Evolutionary conservation across 1,140 invertebrate species (phyloP), one percentile per base, ranked within the genome.

Genomic region (Aphaenogaster floridana): DNA sequence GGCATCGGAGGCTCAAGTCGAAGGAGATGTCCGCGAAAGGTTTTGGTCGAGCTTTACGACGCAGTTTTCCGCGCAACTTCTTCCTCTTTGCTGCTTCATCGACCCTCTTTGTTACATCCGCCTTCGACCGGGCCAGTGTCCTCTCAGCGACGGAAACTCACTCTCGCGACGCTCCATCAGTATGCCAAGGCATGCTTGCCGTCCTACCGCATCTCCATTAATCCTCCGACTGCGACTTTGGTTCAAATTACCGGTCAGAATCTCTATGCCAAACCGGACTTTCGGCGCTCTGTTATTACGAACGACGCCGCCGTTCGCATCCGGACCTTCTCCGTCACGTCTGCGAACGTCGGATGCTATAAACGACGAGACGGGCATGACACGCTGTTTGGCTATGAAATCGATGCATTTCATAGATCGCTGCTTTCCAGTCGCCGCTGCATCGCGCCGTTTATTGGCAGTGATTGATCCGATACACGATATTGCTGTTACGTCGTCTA

Each of bases 331-430:
- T 39, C 54, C 54, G 42, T 76, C 69, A 84, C 80, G 69, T 76
- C 69, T 61, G 39, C 28, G 28, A 84, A 76, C 54, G 69, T 74
- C 80, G 80, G 80, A 74, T 84, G 80, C 69, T 84, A 84, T 74
- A 84, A 84, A 84, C 68, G 80, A 76, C 50, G 78, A 71, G 69
- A 63, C 69, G 80, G 57, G 52, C 80, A 59, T 74, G 68, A 74
- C 80, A 61, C 69, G 80, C 80, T 76, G 80, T 84, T 84, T 84
- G 69, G 69, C 57, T 84, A 61, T 61, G 80, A 84, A 84, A 84
- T 84, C 80, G 80, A 84, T 76, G 69, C 69, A 61, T 84, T 84
- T 76, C 80, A 84, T 84, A 84, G 80, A 84, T 84, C 80, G 69
- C 69, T 74, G 80, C 80, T 48, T 69, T 48, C 54, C 80, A 61